Evolutionary conservation across 2,797 vertebrate species (phyloP), one percentile per base, ranked within the genome.

Genomic region (Varecia variegata): DNA sequence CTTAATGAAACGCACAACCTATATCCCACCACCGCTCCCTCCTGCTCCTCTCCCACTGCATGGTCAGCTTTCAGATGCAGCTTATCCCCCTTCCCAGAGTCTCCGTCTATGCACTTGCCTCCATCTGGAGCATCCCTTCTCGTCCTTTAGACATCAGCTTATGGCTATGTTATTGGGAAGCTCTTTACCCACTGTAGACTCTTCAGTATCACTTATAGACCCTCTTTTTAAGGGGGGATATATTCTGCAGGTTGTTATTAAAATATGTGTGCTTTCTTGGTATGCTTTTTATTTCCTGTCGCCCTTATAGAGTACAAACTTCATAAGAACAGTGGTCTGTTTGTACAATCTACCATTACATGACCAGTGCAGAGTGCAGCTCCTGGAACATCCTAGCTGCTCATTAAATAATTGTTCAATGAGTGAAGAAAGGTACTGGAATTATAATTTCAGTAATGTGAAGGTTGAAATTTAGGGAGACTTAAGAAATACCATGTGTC

Each of bases 11-110:
- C 21, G 13, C 12, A 71, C 3, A 30, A 23, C 3, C n/a, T 56
- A 5, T 13, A 12, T 74, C 15, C 2, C 4, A 18, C 35, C 56
- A 13, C 3, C 20, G 27, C 15, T 76, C 27, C 18, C 13, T 2
- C 13, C 9, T 2, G 1, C 21, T 3, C 8, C 3, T 5, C 15
- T 30, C 7, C 38, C 84, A 3, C 2, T 21, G 0, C 10, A 1
- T 13, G 38, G 0, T 30, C 7, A 21, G 1, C 6, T 52, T 67
- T 38, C 13, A 9, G 4, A n/a, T 60, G 3, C 17, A 10, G 30
- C 32, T 30, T 58, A 2, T 14, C 11, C 30, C 5, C 13, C 14
- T 21, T 7, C 40, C 32, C 14, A 67, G 20, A 50, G 18, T 32
- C 20, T 73, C 67, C 5, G n/a, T 25, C 3, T 8, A 35, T 2